These are phyloP conservation scores for Chelonus insularis DNA, from an alignment of 1,140 invertebrate genomes.

Conservation along the genomic window DNA sequence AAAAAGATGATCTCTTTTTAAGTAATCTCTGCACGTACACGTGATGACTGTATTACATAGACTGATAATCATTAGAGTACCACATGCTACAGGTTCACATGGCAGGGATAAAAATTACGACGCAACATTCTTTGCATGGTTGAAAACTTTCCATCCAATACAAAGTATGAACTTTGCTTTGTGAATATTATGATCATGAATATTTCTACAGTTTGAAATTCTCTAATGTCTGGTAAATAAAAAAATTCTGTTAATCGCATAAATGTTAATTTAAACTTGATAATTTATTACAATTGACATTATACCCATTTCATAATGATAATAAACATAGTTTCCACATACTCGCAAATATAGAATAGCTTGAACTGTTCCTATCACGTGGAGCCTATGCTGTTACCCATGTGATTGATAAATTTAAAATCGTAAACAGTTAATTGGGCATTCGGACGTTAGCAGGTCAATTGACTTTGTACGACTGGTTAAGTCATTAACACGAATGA, in stretches of 20 bases:
- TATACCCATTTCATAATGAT: not conserved
- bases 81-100: not conserved
- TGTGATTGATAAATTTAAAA: slow-evolving; percentile 18
- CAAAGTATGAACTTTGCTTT: no score
- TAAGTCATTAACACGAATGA: not conserved
- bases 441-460: slow-evolving; percentile 2
- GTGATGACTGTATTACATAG: no score
- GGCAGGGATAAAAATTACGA: not conserved
- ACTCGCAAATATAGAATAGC: not conserved
- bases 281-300: no score
- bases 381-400: not conserved
- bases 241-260: no score
- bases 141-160: slow-evolving; percentile 1
- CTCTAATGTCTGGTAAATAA: no score
- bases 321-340: not conserved
- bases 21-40: no score
- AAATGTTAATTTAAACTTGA: no score
- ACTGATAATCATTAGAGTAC: no score
- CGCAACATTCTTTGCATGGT: not conserved
- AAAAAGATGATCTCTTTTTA: no score
- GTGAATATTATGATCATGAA: not conserved
- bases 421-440: not conserved
- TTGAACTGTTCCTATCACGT: slow-evolving; percentile 9
- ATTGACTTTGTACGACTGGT: slow-evolving; percentile 6
- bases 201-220: not conserved